Evolutionary conservation across 2,113 vertebrate species (phyloP).

Genomic region (Toxostoma redivivum): DNA sequence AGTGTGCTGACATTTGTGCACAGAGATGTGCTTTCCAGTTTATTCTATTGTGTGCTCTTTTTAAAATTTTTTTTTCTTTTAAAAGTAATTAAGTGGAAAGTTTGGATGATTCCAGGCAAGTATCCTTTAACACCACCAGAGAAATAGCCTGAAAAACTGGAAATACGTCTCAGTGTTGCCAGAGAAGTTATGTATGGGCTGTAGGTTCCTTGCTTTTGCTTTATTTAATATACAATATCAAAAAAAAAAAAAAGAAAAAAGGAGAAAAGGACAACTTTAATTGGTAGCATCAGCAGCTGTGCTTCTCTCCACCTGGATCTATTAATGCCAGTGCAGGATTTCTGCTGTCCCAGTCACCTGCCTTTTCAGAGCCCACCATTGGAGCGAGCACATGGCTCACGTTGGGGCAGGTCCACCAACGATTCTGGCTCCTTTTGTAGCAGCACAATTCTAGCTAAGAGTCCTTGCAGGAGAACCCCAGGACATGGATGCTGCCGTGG

Average conservation of each 20-base stretch:
- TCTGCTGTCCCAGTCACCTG: neutral
- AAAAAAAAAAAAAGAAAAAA: neutral
- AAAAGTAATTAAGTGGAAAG: constrained; percentile 5
- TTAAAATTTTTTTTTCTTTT: neutral
- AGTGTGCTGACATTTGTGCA: constrained; percentile 60
- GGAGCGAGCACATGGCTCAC: accelerated
- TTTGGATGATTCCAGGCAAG: neutral
- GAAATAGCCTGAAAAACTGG: constrained; percentile 30
- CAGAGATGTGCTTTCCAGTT: constrained; percentile 43
- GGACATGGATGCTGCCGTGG: accelerated
- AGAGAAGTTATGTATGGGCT: neutral
- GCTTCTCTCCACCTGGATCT: neutral
- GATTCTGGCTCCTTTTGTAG: neutral
- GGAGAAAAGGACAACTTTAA: neutral
- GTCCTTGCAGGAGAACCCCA: neutral
- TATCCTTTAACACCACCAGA: constrained; percentile 14
- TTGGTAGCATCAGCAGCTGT: neutral
- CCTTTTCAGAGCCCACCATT: neutral
- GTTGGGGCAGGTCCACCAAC: accelerated
- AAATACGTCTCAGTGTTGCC: neutral
- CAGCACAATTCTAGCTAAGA: accelerated
- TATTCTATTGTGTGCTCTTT: constrained; percentile 46
- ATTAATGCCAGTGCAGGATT: neutral
- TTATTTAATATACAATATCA: neutral
- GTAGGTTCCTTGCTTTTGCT: neutral